Percentiles rank a stretch among this genome's conserved stretches.
phyloP scores from a whole-genome alignment of 2,113 vertebrate genomes.

The Telmatochromis sp. region DNA sequence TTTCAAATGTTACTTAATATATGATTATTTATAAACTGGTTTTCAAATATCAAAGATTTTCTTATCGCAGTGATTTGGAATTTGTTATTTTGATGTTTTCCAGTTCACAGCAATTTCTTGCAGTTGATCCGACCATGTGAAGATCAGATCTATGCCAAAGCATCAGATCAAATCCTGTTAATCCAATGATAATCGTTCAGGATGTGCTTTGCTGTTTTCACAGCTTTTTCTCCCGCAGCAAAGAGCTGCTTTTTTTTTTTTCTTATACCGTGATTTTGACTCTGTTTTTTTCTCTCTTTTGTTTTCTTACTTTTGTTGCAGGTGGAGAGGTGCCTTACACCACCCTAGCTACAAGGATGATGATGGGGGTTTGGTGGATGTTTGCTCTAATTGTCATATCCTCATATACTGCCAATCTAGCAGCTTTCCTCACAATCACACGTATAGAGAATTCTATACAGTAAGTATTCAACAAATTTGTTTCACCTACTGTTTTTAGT shows the following conservation, averaged over 20 bases:
- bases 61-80: neutral
- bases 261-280: neutral
- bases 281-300: neutral
- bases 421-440: conserved; percentile 95
- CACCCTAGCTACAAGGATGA: conserved; percentile 93
- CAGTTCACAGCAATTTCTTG: neutral
- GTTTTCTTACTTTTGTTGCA: conserved; percentile 30
- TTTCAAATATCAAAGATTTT: neutral
- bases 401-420: conserved; percentile 97
- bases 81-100: neutral
- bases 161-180: conserved; percentile 13
- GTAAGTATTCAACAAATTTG: conserved; percentile 74
- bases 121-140: neutral
- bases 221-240: neutral
- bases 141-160: neutral
- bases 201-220: neutral
- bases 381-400: conserved; percentile 98
- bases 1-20: neutral
- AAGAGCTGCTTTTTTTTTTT: neutral
- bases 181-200: conserved; percentile 11
- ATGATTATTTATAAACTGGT: neutral
- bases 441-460: conserved; percentile 97
- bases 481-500: neutral
- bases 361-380: conserved; percentile 99
- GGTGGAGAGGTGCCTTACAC: conserved; percentile 96